Conservation (phyloP, 2,888 invertebrate genomes). For the Mycalesis mineus region DNA sequence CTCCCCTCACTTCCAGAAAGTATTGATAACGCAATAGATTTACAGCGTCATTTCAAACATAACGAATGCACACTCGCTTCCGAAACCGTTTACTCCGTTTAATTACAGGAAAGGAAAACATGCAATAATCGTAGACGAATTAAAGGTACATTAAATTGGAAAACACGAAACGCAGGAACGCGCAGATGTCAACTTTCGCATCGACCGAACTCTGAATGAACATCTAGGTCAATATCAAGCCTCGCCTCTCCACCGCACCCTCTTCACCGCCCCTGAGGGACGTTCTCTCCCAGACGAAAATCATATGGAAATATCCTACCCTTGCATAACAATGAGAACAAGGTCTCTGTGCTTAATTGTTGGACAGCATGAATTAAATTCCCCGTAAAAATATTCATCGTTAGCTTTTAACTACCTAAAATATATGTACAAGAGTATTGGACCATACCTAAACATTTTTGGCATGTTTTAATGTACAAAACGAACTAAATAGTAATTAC, state of each 20-base stretch:
- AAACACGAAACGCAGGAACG: slow-evolving; percentile 72
- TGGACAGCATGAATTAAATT: not conserved
- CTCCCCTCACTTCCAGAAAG: slow-evolving; percentile 27
- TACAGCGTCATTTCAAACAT: slow-evolving; percentile 17
- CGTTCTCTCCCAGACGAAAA: slow-evolving; percentile 56
- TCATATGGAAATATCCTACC: slow-evolving; percentile 51
- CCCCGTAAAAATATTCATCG: not conserved
- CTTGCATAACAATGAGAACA: slow-evolving; percentile 18
- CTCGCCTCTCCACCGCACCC: slow-evolving; percentile 53
- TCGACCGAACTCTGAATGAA: slow-evolving; percentile 79
- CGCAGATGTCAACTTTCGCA: slow-evolving; percentile 78
- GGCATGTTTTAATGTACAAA: too few species aligned
- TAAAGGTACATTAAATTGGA: slow-evolving; percentile 60
- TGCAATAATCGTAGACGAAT: slow-evolving; percentile 42
- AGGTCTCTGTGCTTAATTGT: slow-evolving; percentile 2
- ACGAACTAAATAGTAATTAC: too few species aligned
- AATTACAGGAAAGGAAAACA: slow-evolving; percentile 39
- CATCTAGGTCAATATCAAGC: slow-evolving; percentile 78
- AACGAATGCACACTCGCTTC: slow-evolving; percentile 1
- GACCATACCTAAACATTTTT: too few species aligned
- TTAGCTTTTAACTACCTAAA: too few species aligned
- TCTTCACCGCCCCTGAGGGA: slow-evolving; percentile 46
- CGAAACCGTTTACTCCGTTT: slow-evolving; percentile 19
- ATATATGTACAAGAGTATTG: too few species aligned
- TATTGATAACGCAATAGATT: slow-evolving; percentile 26